Conservation (phyloP, 2,113 vertebrate species). For the Panthera uncia region DNA sequence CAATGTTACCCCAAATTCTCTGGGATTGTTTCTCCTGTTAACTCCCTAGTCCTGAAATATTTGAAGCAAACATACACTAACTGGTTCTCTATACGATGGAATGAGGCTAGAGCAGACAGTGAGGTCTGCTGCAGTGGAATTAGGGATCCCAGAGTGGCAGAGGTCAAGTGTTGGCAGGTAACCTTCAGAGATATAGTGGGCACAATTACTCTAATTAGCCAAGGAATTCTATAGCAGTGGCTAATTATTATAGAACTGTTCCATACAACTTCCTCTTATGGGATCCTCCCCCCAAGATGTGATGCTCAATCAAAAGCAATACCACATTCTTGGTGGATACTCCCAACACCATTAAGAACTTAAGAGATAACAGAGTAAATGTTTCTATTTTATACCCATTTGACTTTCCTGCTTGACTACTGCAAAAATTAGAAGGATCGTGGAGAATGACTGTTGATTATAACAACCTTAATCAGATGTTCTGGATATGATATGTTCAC, state of each 20-base stretch:
- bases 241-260: background rate
- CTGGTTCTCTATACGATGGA: background rate
- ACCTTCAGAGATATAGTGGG: background rate
- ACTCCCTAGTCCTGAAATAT: background rate
- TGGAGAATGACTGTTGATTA: background rate
- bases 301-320: background rate
- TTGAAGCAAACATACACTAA: background rate
- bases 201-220: slow-evolving; percentile 15
- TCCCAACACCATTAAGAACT: background rate
- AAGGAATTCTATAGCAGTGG: background rate
- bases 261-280: background rate
- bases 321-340: background rate
- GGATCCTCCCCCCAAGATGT: background rate
- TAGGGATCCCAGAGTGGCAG: background rate
- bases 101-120: background rate
- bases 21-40: background rate
- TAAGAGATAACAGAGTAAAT: background rate
- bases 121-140: background rate
- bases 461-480: background rate
- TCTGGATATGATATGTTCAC: background rate
- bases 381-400: background rate
- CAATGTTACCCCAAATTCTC: background rate
- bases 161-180: background rate
- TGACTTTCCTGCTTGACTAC: background rate
- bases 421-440: background rate